Conservation (phyloP, 2,888 invertebrate species). For the Melipona bicolor region DNA sequence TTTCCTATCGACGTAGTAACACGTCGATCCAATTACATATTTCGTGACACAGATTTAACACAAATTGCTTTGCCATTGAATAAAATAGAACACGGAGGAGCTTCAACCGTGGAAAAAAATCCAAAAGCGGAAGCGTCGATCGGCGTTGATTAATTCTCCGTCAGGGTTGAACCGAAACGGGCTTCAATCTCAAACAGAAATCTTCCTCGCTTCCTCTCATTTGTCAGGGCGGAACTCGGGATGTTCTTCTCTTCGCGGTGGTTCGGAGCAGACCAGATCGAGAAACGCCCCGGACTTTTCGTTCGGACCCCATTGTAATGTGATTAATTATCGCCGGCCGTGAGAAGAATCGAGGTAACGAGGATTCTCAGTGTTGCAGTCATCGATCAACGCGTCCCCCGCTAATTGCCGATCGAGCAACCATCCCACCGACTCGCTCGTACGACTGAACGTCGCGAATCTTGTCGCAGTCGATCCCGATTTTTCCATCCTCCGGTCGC, state of each 20-base stretch:
- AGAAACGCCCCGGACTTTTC: conserved; percentile 33
- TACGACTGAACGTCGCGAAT: conserved; percentile 26
- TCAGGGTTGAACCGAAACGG: not conserved
- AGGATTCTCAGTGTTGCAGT: conserved; percentile 65
- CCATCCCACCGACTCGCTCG: conserved; percentile 44
- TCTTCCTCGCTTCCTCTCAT: conserved; percentile 5
- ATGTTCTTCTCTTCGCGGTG: conserved; percentile 1
- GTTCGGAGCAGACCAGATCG: conserved; percentile 34
- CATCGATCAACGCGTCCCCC: conserved; percentile 65
- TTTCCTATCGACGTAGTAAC: too few species aligned
- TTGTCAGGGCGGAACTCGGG: conserved; percentile 16
- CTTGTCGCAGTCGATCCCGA: conserved; percentile 42
- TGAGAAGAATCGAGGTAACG: conserved; percentile 68
- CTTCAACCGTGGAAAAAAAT: not conserved
- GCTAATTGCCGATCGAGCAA: conserved; percentile 71
- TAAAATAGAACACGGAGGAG: not conserved
- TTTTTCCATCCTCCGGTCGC: conserved; percentile 27
- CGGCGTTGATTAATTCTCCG: not conserved
- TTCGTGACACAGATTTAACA: too few species aligned
- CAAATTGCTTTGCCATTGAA: too few species aligned
- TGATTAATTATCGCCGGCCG: conserved; percentile 61
- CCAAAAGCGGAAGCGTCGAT: not conserved
- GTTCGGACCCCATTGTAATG: conserved; percentile 49
- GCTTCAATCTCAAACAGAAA: not conserved
- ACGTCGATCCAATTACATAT: too few species aligned